Evolutionary conservation across 2,113 vertebrate species (phyloP).

Genomic region (Anguilla japonica): DNA sequence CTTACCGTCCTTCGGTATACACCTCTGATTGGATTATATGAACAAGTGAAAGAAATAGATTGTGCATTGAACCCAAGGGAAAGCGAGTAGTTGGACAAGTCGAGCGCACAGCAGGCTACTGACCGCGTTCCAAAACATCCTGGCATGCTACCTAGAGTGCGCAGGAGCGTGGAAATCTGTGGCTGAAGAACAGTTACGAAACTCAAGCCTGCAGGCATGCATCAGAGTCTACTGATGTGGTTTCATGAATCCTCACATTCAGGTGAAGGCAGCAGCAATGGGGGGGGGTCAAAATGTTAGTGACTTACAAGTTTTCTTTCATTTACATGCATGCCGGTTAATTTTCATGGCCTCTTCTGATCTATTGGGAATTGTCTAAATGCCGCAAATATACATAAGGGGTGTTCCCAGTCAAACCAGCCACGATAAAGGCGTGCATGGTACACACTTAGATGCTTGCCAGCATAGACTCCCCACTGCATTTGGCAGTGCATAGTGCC

Average conservation of each 20-base stretch:
- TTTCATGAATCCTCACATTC: not conserved
- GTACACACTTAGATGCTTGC: not conserved
- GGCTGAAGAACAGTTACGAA: too few relatives aligned
- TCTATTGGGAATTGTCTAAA: not conserved
- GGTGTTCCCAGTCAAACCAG: not conserved
- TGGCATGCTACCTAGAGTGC: too few relatives aligned
- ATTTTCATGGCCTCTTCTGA: not conserved
- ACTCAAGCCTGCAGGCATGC: not conserved
- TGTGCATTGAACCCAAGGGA: too few relatives aligned
- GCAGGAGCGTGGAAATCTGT: too few relatives aligned
- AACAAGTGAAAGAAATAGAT: not conserved
- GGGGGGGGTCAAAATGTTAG: not conserved
- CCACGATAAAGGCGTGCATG: not conserved
- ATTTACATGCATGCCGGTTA: not conserved
- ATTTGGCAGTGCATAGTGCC: not conserved
- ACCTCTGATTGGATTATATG: not conserved
- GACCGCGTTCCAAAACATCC: not conserved
- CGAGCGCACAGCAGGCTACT: too few relatives aligned
- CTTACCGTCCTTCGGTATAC: not conserved
- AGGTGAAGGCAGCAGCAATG: not conserved
- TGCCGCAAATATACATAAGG: not conserved
- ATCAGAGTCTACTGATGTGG: not conserved
- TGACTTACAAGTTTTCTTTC: not conserved
- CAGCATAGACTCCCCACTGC: not conserved
- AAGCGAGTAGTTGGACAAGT: not conserved